Base-by-base conservation (phyloP, 2,113 vertebrate genomes). In the Istiophorus platypterus region DNA sequence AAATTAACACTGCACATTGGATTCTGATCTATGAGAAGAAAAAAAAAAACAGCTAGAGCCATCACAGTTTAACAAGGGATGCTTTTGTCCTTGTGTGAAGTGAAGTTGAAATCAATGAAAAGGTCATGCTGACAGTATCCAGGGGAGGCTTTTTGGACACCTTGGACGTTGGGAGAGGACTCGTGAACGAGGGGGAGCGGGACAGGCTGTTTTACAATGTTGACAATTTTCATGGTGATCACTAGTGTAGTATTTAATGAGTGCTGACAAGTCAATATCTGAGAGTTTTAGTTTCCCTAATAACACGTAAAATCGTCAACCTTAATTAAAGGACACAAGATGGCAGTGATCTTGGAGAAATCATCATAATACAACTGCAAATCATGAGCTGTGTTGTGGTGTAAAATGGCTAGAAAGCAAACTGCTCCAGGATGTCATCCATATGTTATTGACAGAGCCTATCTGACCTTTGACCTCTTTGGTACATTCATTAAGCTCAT, bases 61-160 rank as follows among this genome's bases (percentile, higher is more conserved):
- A 59, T 88, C 47, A 51, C 59, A 34, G 57, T 52, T 82, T 78
- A 78, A 75, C 64, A 63, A 78, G 66, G 52, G 34, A 86, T 56
- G 57, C 56, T 45, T 75, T 67, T 88, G 66, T 81, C 80, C 72
- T 76, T 73, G 69, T 45, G 66, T 12, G n/a, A 87, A 24, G 61
- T 69, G 39, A 81, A 79, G 62, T 90, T 84, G 52, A 84, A 85
- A 88, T 91, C 77, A 85, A 85, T 85, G 79, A 64, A 78, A 79
- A 80, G 89, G 80, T 81, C 76, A 79, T 1, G 27, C 42, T 51
- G 72, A 75, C 57, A 39, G 42, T 34, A 58, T 73, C 57, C 52
- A 56, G 24, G 5, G 3, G 42, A 14, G 57, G 26, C 12, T 24
- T 72, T 58, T 34, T 42, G 45, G n/a, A 52, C 18, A 17, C 67